These are phyloP conservation scores for Cossypha heuglini DNA, from an alignment of 2,797 vertebrate genomes.

Conservation along the genomic window DNA sequence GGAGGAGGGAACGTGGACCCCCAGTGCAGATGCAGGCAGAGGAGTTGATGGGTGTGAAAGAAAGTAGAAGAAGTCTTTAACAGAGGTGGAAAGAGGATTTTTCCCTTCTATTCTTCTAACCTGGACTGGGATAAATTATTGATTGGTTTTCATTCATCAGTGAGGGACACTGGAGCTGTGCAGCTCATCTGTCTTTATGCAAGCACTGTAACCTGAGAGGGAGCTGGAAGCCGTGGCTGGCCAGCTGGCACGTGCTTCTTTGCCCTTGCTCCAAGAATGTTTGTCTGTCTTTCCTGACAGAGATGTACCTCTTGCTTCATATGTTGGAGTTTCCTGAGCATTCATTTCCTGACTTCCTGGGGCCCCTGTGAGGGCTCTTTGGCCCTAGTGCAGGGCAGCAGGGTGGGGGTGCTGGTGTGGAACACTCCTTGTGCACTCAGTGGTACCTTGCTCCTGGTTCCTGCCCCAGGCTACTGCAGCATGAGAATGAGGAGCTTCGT, in stretches of 20 bases:
- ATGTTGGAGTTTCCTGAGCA: background rate
- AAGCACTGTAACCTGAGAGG: background rate
- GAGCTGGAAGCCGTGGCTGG: background rate
- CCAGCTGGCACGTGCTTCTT: background rate
- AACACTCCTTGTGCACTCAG: background rate
- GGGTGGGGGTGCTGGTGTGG: background rate
- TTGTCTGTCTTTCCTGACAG: background rate
- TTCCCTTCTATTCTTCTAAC: background rate
- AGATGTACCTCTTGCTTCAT: background rate
- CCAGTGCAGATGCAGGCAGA: background rate
- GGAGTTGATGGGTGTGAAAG: background rate
- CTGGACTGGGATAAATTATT: conserved; percentile 54
- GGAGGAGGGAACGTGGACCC: background rate
- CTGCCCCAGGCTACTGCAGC: conserved; percentile 81
- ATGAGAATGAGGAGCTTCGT: conserved; percentile 95
- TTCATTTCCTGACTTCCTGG: background rate
- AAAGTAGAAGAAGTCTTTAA: background rate
- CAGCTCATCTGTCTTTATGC: conserved; percentile 17
- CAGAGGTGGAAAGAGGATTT: background rate
- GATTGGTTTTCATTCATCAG: conserved; percentile 7
- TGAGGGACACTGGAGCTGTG: background rate
- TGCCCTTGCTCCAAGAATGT: background rate
- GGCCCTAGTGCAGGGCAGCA: background rate
- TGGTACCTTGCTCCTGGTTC: background rate
- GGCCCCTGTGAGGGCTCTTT: background rate